Base-by-base conservation (phyloP, 2,113 vertebrate species). In the Calidris pugnax region DNA sequence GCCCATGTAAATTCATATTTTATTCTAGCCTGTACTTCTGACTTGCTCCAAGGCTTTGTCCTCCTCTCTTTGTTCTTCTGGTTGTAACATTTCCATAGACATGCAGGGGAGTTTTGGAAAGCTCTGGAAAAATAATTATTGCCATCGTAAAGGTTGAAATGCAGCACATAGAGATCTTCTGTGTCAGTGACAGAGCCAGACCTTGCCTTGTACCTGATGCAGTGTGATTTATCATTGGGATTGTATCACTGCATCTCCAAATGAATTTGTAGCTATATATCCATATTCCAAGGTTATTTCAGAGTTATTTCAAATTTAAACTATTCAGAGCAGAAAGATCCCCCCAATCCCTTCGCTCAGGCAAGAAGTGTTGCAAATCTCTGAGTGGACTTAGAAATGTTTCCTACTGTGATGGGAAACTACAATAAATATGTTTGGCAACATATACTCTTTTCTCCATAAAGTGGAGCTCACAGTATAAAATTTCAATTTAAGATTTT, bases 1-100 rank as follows among this genome's bases (percentile, higher is more conserved):
- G 9, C 18, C n/a, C 0, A 0, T 27, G 55, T 18, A 86, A 81
- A 59, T 35, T 48, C 1, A 10, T 80, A 62, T 68, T 72, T 3
- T 89, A 7, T 30, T 56, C 27, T 18, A 53, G 24, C 23, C 18
- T 63, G 17, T 55, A 20, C 0, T 0, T 59, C 43, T 53, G 28
- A 68, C 28, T 51, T 60, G 3, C 28, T 69, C 32, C 53, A 55
- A 64, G 17, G 7, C n/a, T 68, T 77, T 64, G n/a, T 87, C 13
- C 10, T 87, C 30, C 48, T 23, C 4, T 64, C 9, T 86, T 71
- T 60, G 10, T 51, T 76, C 16, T 55, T 39, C 43, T 41, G 19
- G 57, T 35, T 80, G 20, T 33, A 59, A 15, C 7, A 63, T 68
- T 68, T 50, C 21, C 19, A 60, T 0, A 73, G 47, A 16, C 17